phyloP scores from a whole-genome alignment of 2,113 vertebrate species.

The Irena cyanogastra region DNA sequence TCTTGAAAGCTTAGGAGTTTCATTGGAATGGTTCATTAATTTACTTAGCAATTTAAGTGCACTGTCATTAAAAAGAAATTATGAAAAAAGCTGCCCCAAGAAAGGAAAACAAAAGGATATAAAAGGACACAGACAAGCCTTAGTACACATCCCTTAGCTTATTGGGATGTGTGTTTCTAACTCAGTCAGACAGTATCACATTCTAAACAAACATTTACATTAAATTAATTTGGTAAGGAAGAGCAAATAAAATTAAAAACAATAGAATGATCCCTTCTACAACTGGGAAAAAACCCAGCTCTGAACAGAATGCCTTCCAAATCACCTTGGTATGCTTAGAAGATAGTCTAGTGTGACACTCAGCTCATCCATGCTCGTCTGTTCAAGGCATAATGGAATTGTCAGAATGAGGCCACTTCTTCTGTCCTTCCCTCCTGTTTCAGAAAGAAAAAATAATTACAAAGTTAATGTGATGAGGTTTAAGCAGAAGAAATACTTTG shows the following conservation, averaged over 20 bases:
- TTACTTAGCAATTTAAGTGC: neutral
- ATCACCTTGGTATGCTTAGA: constrained; percentile 96
- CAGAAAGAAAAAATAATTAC: neutral
- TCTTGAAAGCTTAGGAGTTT: neutral
- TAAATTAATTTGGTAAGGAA: neutral
- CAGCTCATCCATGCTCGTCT: constrained; percentile 98
- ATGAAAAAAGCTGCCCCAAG: neutral
- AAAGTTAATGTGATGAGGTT: neutral
- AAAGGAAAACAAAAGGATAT: neutral
- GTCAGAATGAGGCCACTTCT: constrained; percentile 97
- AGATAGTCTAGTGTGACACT: constrained; percentile 94
- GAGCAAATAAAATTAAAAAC: neutral
- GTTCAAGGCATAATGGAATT: constrained; percentile 94
- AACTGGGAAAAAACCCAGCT: neutral
- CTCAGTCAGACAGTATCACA: neutral
- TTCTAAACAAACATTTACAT: neutral
- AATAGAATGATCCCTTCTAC: neutral
- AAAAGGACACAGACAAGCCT: neutral
- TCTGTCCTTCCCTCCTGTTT: constrained; percentile 92
- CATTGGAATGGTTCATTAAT: neutral
- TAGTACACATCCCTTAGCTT: neutral
- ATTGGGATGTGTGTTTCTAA: neutral
- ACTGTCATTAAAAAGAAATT: neutral
- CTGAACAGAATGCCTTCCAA: constrained; percentile 36
- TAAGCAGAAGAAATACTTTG: neutral